Conservation (phyloP, 2,113 vertebrate genomes). For the Pleuronectes platessa region DNA sequence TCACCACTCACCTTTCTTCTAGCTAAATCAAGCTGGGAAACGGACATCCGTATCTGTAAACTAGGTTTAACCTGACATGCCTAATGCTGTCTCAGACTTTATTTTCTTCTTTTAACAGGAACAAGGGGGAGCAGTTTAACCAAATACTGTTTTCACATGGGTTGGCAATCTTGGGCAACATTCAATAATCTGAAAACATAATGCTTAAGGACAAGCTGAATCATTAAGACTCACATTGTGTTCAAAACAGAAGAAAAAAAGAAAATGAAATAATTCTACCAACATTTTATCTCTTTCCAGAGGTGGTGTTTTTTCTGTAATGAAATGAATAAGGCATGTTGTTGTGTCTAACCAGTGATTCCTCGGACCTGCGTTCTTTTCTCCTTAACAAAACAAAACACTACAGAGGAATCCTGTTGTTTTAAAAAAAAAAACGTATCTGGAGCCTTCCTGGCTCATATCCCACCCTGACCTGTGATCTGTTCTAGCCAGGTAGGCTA, state of each 20-base stretch:
- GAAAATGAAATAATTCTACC: constrained; percentile 22
- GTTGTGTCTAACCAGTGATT: constrained; percentile 64
- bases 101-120: constrained; percentile 41
- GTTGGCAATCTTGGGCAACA: constrained; percentile 68
- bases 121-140: constrained; percentile 69
- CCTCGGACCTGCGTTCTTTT: constrained; percentile 46
- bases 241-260: constrained; percentile 35
- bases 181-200: constrained; percentile 51
- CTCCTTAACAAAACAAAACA: constrained; percentile 64
- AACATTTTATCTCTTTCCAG: constrained; percentile 59
- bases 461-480: constrained; percentile 47
- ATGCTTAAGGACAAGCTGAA: constrained; percentile 54
- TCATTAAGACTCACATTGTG: constrained; percentile 52
- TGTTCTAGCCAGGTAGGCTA: constrained; percentile 53
- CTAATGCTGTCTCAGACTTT: constrained; percentile 60
- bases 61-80: constrained; percentile 37
- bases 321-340: constrained; percentile 68
- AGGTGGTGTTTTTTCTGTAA: constrained; percentile 65
- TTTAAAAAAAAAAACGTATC: constrained; percentile 42
- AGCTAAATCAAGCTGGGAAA: constrained; percentile 40
- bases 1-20: constrained; percentile 35
- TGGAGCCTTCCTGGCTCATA: constrained; percentile 39
- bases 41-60: constrained; percentile 49
- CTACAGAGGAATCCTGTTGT: constrained; percentile 70
- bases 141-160: constrained; percentile 78